Percentiles rank a stretch among this genome's conserved stretches.
phyloP scores from a whole-genome alignment of 1,140 invertebrate genomes.

The Brachystomella parvula region DNA sequence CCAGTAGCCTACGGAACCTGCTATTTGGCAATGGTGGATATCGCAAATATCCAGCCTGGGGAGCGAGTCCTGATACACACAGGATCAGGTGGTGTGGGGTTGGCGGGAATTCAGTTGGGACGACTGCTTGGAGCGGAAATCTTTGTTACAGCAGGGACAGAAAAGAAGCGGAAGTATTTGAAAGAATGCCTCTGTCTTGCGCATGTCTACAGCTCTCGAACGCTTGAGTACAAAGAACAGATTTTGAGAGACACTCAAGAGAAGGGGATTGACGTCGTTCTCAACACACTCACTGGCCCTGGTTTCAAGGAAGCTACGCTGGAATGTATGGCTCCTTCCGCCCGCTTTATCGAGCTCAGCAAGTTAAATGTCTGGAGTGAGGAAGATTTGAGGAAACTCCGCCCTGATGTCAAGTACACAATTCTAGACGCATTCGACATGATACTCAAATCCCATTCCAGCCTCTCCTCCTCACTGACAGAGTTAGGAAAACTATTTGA shows the following conservation, averaged over 20 bases:
- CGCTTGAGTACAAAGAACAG: slow-evolving; percentile 50
- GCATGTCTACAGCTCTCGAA: slow-evolving; percentile 51
- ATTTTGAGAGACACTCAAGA: slow-evolving; percentile 46
- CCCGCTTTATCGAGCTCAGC: slow-evolving; percentile 63
- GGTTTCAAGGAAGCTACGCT: slow-evolving; percentile 54
- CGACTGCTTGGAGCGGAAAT: slow-evolving; percentile 40
- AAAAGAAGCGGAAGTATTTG: slow-evolving; percentile 17
- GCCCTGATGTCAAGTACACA: slow-evolving; percentile 21
- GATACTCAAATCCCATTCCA: neutral
- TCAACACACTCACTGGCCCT: slow-evolving; percentile 56
- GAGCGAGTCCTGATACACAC: slow-evolving; percentile 54
- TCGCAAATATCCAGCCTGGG: slow-evolving; percentile 40
- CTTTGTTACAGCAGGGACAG: slow-evolving; percentile 21
- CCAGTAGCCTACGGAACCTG: slow-evolving; percentile 15
- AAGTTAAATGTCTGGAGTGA: slow-evolving; percentile 51
- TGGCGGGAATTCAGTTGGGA: slow-evolving; percentile 53
- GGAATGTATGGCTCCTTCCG: slow-evolving; percentile 55
- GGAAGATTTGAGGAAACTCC: slow-evolving; percentile 4
- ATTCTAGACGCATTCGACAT: slow-evolving; percentile 14
- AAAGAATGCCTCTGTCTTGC: slow-evolving; percentile 22
- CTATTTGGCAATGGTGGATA: slow-evolving; percentile 13
- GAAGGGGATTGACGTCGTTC: slow-evolving; percentile 52
- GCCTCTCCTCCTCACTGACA: neutral
- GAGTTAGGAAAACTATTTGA: slow-evolving; percentile 5
- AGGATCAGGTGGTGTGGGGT: slow-evolving; percentile 55